A percentile compares a stretch with the other conserved stretches of the same genome.
Conservation (phyloP, 2,888 invertebrate species). For the Hirtodrosophila duncani region DNA sequence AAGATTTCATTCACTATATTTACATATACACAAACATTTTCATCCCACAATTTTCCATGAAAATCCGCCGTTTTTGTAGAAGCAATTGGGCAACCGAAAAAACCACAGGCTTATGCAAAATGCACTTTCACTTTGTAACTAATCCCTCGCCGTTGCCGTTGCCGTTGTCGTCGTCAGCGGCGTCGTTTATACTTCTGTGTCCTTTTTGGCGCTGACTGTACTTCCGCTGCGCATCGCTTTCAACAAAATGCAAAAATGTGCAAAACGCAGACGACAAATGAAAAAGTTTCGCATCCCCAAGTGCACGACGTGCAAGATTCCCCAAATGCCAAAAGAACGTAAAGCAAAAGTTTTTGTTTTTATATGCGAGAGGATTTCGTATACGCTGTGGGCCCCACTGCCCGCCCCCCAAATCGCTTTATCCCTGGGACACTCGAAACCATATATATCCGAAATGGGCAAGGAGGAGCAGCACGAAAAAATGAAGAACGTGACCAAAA, state of each 20-base stretch:
- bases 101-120: constrained; percentile 66
- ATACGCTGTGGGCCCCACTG: no score
- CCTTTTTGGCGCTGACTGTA: no score
- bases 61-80: constrained; percentile 9
- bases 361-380: constrained; percentile 24
- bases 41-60: neutral
- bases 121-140: constrained; percentile 54
- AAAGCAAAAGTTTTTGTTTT: constrained; percentile 32
- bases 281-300: constrained; percentile 38
- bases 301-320: constrained; percentile 29
- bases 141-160: constrained; percentile 25
- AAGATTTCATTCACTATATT: no score
- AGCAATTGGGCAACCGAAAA: constrained; percentile 24
- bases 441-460: constrained; percentile 27
- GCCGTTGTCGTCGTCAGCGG: neutral
- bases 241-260: constrained; percentile 29
- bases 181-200: no score
- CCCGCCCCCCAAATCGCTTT: no score
- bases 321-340: constrained; percentile 23
- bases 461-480: neutral
- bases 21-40: constrained; percentile 11
- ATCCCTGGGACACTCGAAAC: no score
- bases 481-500: constrained; percentile 25
- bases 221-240: neutral
- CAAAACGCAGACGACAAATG: constrained; percentile 41